Base-by-base conservation (phyloP, 2,113 vertebrate species). In the Microcebus jonahi region DNA sequence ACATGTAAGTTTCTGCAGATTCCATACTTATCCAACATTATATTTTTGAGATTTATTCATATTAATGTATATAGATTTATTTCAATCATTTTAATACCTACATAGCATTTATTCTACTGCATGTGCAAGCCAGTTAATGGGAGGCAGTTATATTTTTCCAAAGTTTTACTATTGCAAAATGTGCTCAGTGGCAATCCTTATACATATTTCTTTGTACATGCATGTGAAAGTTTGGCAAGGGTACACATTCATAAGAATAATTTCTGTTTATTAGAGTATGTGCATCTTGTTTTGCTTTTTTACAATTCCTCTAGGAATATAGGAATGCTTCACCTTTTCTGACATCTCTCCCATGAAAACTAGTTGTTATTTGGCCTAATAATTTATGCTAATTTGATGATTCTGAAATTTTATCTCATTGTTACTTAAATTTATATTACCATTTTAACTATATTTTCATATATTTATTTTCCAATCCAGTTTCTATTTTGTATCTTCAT, bases 351-450 rank as follows among this genome's bases (percentile, higher is more conserved):
- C 83, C 42, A 84, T 23, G 42, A 77, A 83, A 88, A 48, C 76
- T 82, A 61, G 34, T 76, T 88, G 29, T 88, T 88, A 29, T 83
- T 27, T 50, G 8, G 68, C 21, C 53, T 71, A 90, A 50, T 45
- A 90, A 48, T n/a, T 85, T 73, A 61, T 71, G 79, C 34, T 29
- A 73, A 55, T 80, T 27, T 73, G 36, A n/a, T 53, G 55, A 57
- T 80, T 87, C 53, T 76, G 50, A 88, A 88, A 90, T 70, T 88
- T 6, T 50, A 59, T 70, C 34, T 93, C 14, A 71, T 36, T 48
- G 25, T 45, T 94, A 77, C n/a, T 93, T 90, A 61, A 67, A 76
- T 87, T 87, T 81, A 57, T 27, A 95, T 90, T 75, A 34, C 42
- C 50, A 45, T 83, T 83, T 77, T 25, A 93, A 81, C 59, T 13